Evolutionary conservation across 2,888 invertebrate species (phyloP), one percentile per base, ranked within the genome.

Genomic region (Dorcus hopei): DNA sequence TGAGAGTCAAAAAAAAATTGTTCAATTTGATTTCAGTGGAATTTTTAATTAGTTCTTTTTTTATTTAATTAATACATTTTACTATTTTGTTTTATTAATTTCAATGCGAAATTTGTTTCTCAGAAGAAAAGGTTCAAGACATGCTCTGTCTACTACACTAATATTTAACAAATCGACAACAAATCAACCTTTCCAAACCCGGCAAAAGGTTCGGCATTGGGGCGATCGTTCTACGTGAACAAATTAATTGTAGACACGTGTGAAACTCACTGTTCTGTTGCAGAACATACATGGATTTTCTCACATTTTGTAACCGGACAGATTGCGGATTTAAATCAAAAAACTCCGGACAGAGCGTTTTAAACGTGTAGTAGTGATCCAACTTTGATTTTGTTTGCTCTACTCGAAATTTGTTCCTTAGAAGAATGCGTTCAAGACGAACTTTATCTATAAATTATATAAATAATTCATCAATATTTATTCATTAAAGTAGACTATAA

Each of bases 371-470:
- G 45, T 61, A 61, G n/a, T 45, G 51, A 11, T 61, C 61, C 4
- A 61, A 4, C n/a, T 54, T 52, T 2, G 49, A 33, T 40, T 61
- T 61, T 16, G 59, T 42, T 11, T 52, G 33, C 40, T 59, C 58
- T 3, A 61, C 38, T 11, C 54, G 51, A 45, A 61, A 61, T 48
- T 61, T 61, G 40, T 56, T 61, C 26, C 52, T 55, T 14, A 59
- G n/a, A 11, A 61, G 43, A 9, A 38, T 45, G 1, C 47, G 41
- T 33, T 59, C 59, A 6, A 61, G 16, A 48, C 58, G 56, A 11
- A 43, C 53, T 9, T 38, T 49, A 52, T 57, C 57, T 33, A 1
- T 1, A 33, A 33, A 33, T 33, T 33, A 33, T 26, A 26, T 33
- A 14, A 14, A 14, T 14, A 14, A 14, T 14, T 14, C 14, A 1